These are phyloP conservation scores for Montipora efflorescens DNA, from an alignment of 64 coral and sea anemone genomes.

Conservation along the genomic window DNA sequence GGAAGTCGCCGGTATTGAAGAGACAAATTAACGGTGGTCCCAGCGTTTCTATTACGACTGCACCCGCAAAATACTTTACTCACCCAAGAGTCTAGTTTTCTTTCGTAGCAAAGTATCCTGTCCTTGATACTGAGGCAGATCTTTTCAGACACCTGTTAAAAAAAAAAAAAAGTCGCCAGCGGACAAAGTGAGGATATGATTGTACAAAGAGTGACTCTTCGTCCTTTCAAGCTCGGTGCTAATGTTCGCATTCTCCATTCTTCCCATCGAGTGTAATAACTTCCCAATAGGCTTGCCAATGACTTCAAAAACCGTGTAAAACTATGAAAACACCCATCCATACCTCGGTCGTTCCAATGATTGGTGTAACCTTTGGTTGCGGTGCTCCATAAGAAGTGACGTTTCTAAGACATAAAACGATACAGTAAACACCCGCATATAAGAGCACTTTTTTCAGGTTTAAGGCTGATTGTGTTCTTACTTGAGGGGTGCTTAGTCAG, in stretches of 20 bases:
- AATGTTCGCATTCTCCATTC: not conserved
- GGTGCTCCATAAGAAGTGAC: conserved; percentile 37
- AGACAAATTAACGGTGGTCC: too few relatives aligned
- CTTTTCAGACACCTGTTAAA: not conserved
- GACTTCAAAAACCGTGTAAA: too few relatives aligned
- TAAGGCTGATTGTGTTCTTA: too few relatives aligned
- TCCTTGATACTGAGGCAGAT: conserved; percentile 53
- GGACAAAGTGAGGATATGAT: not conserved
- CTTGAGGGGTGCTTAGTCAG: too few relatives aligned
- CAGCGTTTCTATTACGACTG: too few relatives aligned
- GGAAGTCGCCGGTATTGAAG: too few relatives aligned
- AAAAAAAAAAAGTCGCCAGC: not conserved
- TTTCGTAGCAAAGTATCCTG: conserved; percentile 86
- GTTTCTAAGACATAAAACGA: conserved; percentile 18
- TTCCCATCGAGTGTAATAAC: too few relatives aligned
- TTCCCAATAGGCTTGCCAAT: too few relatives aligned
- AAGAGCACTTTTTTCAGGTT: too few relatives aligned
- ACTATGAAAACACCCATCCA: not conserved
- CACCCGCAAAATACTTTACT: conserved; percentile 9
- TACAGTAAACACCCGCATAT: not conserved
- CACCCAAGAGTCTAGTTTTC: conserved; percentile 90
- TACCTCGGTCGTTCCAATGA: conserved; percentile 26
- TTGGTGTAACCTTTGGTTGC: not conserved
- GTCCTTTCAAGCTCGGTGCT: not conserved
- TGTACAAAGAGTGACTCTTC: not conserved